These are phyloP conservation scores for Sesamia inferens DNA, from an alignment of 2,888 invertebrate species.

Conservation along the genomic window DNA sequence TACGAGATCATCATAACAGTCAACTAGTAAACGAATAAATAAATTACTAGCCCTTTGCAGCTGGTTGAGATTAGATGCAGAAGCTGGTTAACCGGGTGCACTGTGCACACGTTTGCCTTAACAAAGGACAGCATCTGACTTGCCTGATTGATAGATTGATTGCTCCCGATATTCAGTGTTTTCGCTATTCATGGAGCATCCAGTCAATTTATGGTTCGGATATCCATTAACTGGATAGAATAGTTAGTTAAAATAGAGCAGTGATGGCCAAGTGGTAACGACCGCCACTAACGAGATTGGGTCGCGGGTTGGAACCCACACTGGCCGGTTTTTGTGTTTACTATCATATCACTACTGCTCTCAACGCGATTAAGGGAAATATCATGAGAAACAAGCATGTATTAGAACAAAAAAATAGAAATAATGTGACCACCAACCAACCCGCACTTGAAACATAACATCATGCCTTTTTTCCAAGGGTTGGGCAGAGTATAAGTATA, in stretches of 20 bases:
- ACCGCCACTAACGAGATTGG: too few relatives aligned
- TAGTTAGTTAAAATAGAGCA: background rate
- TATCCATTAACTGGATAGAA: too few relatives aligned
- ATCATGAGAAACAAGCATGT: too few relatives aligned
- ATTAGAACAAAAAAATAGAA: too few relatives aligned
- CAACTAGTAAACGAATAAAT: background rate
- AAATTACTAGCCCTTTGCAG: background rate
- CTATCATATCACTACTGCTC: too few relatives aligned
- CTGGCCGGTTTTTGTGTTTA: too few relatives aligned
- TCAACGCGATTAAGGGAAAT: too few relatives aligned
- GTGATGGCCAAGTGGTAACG: too few relatives aligned
- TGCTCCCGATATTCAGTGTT: background rate
- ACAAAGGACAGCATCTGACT: background rate
- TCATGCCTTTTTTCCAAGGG: background rate
- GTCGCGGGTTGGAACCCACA: too few relatives aligned
- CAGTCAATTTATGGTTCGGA: background rate
- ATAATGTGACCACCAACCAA: too few relatives aligned
- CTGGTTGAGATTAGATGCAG: conserved; percentile 3
- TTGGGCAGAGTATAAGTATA: background rate
- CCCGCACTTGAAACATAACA: background rate
- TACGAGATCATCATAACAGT: background rate
- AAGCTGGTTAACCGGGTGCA: background rate
- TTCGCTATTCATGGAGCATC: background rate
- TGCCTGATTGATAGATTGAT: conserved; percentile 19
- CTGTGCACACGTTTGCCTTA: background rate